Evolutionary conservation across 2,113 vertebrate species (phyloP).

Genomic region (Mohoua ochrocephala): DNA sequence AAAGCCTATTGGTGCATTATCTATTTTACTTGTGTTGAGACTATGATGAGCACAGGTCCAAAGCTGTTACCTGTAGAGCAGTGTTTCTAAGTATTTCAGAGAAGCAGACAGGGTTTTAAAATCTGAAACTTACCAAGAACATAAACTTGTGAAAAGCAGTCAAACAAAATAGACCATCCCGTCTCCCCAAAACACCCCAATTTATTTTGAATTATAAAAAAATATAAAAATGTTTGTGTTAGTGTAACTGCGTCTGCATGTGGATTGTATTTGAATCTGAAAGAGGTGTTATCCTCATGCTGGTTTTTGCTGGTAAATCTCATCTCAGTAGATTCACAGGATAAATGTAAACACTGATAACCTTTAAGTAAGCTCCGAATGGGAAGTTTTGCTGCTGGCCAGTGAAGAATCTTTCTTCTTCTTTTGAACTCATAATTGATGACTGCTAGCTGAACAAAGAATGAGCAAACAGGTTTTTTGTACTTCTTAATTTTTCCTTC

Average conservation of each 20-base stretch:
- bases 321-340: neutral
- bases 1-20: neutral
- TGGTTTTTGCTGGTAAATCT: neutral
- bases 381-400: neutral
- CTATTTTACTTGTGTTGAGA: neutral
- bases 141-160: neutral
- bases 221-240: neutral
- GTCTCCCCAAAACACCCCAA: rapidly evolving
- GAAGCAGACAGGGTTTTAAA: neutral
- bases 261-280: neutral
- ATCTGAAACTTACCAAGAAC: rapidly evolving
- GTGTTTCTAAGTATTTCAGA: neutral
- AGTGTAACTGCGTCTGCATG: neutral
- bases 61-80: neutral
- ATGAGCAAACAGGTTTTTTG: neutral
- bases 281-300: neutral
- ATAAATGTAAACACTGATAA: neutral
- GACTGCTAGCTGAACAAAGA: neutral
- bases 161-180: neutral
- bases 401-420: neutral
- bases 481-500: neutral
- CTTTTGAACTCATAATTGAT: neutral
- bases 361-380: neutral
- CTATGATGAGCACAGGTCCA: neutral
- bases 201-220: neutral